phyloP scores from a whole-genome alignment of 2,113 vertebrate species.

The Diadophis punctatus region DNA sequence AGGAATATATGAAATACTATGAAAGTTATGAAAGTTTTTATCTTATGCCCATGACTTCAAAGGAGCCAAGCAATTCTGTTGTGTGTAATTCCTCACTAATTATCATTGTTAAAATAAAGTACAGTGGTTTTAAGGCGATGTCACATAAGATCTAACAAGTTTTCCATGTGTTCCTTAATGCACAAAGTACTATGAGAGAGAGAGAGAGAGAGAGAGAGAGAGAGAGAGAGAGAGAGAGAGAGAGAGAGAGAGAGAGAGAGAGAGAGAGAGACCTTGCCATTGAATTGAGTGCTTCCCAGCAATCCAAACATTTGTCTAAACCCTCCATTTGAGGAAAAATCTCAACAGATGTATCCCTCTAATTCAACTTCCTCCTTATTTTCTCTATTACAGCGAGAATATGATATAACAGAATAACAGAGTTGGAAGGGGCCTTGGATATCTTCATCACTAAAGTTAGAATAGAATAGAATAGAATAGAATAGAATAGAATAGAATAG shows the following conservation, averaged over 20 bases:
- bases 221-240: not conserved
- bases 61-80: not conserved
- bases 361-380: not conserved
- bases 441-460: not conserved
- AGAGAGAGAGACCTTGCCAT: not conserved
- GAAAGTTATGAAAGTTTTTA: not conserved
- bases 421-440: not conserved
- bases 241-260: rapidly evolving
- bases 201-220: not conserved
- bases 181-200: not conserved
- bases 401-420: too few relatives aligned
- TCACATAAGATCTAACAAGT: not conserved
- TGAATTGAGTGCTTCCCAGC: not conserved
- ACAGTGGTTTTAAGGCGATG: not conserved
- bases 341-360: not conserved
- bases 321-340: not conserved
- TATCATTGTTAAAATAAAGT: not conserved
- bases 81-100: not conserved
- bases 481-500: too few relatives aligned
- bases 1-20: not conserved
- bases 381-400: not conserved
- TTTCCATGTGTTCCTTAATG: not conserved
- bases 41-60: not conserved
- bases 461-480: too few relatives aligned
- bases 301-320: not conserved